A percentile compares a stretch with the other conserved stretches of the same genome.
These are phyloP conservation scores for Paradoxurus hermaphroditus DNA, from an alignment of 2,113 vertebrate genomes.

Conservation along the genomic window DNA sequence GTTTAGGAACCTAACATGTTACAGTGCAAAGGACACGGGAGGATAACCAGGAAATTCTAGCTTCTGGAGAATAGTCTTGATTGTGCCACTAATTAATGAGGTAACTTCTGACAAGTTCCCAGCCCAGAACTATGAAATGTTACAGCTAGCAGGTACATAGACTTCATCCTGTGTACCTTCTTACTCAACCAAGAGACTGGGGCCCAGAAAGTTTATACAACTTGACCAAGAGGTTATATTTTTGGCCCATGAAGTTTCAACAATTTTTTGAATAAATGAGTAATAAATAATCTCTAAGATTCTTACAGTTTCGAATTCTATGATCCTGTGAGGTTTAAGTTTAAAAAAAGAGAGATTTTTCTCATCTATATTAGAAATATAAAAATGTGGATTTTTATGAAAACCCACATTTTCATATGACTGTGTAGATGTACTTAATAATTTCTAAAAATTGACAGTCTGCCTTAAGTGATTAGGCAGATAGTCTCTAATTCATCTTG, in stretches of 20 bases:
- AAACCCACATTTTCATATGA: slow-evolving; percentile 73
- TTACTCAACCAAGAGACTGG: slow-evolving; percentile 21
- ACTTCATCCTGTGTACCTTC: not conserved
- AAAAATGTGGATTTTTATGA: slow-evolving; percentile 75
- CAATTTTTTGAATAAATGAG: slow-evolving; percentile 47
- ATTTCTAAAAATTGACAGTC: slow-evolving; percentile 78
- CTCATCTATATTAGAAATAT: slow-evolving; percentile 58
- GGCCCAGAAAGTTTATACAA: not conserved
- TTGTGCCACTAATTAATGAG: not conserved
- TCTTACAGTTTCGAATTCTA: slow-evolving; percentile 45
- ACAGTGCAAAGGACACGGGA: not conserved
- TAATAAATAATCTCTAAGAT: slow-evolving; percentile 48
- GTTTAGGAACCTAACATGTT: not conserved
- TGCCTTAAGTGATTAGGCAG: slow-evolving; percentile 78
- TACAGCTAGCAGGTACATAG: not conserved
- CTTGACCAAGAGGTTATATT: slow-evolving; percentile 36
- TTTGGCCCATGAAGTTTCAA: not conserved
- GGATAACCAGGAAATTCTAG: not conserved
- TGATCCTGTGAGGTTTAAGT: slow-evolving; percentile 47
- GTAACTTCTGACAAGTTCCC: not conserved
- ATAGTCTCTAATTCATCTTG: slow-evolving; percentile 77
- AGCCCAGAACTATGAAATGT: not conserved
- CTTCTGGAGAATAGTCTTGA: not conserved
- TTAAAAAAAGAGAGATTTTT: slow-evolving; percentile 47
- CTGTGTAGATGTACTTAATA: slow-evolving; percentile 76